Percentiles rank a stretch among this genome's conserved stretches.
phyloP scores from a whole-genome alignment of 2,888 invertebrate genomes.

The Epinotia brunnichana region DNA sequence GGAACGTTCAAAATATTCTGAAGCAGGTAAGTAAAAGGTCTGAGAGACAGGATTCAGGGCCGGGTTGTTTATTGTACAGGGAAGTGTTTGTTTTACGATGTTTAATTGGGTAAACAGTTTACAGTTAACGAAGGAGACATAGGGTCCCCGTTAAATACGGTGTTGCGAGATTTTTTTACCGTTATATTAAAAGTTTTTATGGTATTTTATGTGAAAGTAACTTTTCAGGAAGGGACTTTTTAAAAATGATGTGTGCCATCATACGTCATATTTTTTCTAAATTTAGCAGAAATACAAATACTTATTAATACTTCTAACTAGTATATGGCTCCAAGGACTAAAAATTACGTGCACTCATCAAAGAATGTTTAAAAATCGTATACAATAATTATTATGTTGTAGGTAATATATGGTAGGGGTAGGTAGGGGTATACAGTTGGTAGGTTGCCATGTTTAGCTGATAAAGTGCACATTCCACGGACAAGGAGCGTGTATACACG shows the following conservation, averaged over 20 bases:
- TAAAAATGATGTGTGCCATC: too few species aligned
- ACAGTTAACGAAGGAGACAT: slow-evolving; percentile 65
- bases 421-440: too few species aligned
- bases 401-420: too few species aligned
- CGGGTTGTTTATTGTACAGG: slow-evolving; percentile 49
- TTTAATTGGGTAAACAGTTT: slow-evolving; percentile 75
- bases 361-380: neutral
- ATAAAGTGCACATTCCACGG: slow-evolving; percentile 3
- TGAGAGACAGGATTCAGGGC: slow-evolving; percentile 41
- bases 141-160: slow-evolving; percentile 55
- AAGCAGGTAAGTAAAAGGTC: slow-evolving; percentile 44
- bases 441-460: too few species aligned
- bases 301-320: too few species aligned
- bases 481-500: slow-evolving; percentile 26
- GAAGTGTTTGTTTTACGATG: slow-evolving; percentile 63
- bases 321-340: too few species aligned
- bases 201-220: slow-evolving; percentile 6
- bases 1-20: slow-evolving; percentile 23
- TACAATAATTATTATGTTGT: neutral
- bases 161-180: slow-evolving; percentile 52
- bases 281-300: neutral
- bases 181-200: slow-evolving; percentile 24
- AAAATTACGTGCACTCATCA: neutral
- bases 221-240: slow-evolving; percentile 8
- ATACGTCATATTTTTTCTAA: neutral